A percentile compares a stretch with the other conserved stretches of the same genome.
These are phyloP conservation scores for Tineola bisselliella DNA, from an alignment of 2,888 invertebrate genomes.

Conservation along the genomic window DNA sequence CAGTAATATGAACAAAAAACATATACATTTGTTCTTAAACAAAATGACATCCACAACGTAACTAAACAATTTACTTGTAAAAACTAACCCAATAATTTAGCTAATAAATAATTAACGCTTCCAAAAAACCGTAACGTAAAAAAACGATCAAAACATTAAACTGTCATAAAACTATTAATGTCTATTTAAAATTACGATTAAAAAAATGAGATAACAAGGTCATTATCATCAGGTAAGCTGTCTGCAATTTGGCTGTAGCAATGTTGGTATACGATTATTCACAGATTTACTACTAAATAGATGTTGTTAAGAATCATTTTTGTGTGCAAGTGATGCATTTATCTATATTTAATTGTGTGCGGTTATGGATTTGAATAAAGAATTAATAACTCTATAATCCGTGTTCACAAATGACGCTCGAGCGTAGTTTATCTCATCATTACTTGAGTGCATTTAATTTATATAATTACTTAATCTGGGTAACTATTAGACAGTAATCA, in stretches of 20 bases:
- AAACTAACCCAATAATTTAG: conserved; percentile 11
- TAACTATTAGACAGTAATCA: too few relatives aligned
- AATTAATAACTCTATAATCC: too few relatives aligned
- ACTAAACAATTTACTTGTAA: not conserved
- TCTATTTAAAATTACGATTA: conserved; percentile 21
- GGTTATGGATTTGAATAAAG: too few relatives aligned
- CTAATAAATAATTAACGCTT: conserved; percentile 12
- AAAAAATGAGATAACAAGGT: conserved; percentile 12
- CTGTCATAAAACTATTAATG: conserved; percentile 55
- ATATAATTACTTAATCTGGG: too few relatives aligned
- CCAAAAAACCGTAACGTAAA: not conserved
- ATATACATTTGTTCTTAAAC: not conserved
- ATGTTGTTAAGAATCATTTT: not conserved
- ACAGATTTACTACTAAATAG: not conserved
- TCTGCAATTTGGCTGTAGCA: not conserved
- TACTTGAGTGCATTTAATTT: too few relatives aligned
- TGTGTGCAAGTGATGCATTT: not conserved
- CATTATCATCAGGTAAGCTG: not conserved
- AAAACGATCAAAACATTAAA: conserved; percentile 41
- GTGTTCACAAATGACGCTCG: too few relatives aligned
- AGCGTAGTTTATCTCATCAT: too few relatives aligned
- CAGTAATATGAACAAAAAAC: too few relatives aligned
- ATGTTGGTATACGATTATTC: not conserved
- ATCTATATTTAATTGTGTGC: too few relatives aligned
- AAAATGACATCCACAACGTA: too few relatives aligned